phyloP scores from a whole-genome alignment of 2,113 vertebrate genomes.

The Hippocampus comes region DNA sequence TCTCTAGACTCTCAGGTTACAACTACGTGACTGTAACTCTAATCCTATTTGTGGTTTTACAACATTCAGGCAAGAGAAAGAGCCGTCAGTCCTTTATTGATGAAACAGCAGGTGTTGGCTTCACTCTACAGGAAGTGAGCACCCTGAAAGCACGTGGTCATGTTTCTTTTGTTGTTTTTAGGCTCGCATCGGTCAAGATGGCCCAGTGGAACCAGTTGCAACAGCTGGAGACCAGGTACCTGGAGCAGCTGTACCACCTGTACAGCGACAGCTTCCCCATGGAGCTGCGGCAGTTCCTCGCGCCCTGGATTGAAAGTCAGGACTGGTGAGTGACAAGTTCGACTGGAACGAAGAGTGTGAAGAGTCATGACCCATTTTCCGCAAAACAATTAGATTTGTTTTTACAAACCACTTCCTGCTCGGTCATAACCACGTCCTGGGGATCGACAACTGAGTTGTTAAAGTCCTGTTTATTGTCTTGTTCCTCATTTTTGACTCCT shows the following conservation, averaged over 20 bases:
- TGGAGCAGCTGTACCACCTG: conserved; percentile 97
- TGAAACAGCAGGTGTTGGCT: neutral
- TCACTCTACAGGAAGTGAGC: neutral
- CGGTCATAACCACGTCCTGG: neutral
- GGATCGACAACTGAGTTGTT: too few relatives aligned
- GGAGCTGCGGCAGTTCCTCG: conserved; percentile 95
- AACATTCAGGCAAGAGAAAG: neutral
- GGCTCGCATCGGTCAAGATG: conserved; percentile 75
- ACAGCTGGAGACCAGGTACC: conserved; percentile 92
- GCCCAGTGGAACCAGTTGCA: conserved; percentile 99
- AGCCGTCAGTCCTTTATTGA: neutral
- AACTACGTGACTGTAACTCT: neutral
- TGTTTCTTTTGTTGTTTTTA: conserved; percentile 16
- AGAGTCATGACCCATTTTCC: neutral
- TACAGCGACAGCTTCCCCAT: conserved; percentile 99
- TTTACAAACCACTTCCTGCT: neutral
- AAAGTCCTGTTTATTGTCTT: conserved; percentile 3
- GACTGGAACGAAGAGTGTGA: neutral
- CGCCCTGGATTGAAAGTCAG: conserved; percentile 97
- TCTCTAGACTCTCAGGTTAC: conserved; percentile 6
- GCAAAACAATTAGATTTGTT: neutral
- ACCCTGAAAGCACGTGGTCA: neutral
- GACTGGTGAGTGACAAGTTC: conserved; percentile 80
- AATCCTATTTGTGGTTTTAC: too few relatives aligned
- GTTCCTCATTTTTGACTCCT: neutral